Evolutionary conservation across 2,113 vertebrate species (phyloP).

Genomic region (Leucopsar rothschildi): DNA sequence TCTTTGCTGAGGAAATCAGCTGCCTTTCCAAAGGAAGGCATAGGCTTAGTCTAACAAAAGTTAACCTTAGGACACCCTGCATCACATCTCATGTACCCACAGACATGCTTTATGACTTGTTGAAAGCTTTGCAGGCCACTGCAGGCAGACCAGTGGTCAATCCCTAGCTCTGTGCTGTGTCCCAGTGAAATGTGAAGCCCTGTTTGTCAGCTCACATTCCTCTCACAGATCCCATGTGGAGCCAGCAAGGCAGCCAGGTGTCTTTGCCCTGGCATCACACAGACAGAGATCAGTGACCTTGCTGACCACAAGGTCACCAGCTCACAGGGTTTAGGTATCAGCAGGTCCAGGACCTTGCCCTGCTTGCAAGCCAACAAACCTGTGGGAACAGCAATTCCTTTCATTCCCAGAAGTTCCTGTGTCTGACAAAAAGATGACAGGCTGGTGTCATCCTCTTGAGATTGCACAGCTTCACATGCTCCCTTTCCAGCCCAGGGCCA

Average conservation of each 20-base stretch:
- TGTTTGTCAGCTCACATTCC: neutral
- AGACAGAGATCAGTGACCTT: rapidly evolving
- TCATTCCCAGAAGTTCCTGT: neutral
- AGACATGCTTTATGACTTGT: neutral
- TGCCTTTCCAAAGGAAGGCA: neutral
- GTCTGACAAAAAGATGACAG: neutral
- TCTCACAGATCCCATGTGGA: rapidly evolving
- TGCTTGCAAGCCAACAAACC: neutral
- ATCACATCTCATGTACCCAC: rapidly evolving
- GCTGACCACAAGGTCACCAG: neutral
- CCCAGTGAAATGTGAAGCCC: neutral
- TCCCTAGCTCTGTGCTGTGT: neutral
- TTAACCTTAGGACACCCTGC: neutral
- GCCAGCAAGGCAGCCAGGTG: neutral
- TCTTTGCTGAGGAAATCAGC: neutral
- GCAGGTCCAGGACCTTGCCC: neutral
- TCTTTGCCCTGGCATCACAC: neutral
- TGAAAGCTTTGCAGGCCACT: neutral
- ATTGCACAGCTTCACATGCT: neutral
- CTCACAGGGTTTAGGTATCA: neutral
- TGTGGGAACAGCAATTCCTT: rapidly evolving
- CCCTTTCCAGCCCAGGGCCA: neutral
- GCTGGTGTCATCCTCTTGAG: neutral
- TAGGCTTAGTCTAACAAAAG: neutral
- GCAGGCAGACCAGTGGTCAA: neutral